Evolutionary conservation across 2,113 vertebrate genomes (phyloP), one percentile per base, ranked within the genome.

Genomic region (Indicator maculatus): DNA sequence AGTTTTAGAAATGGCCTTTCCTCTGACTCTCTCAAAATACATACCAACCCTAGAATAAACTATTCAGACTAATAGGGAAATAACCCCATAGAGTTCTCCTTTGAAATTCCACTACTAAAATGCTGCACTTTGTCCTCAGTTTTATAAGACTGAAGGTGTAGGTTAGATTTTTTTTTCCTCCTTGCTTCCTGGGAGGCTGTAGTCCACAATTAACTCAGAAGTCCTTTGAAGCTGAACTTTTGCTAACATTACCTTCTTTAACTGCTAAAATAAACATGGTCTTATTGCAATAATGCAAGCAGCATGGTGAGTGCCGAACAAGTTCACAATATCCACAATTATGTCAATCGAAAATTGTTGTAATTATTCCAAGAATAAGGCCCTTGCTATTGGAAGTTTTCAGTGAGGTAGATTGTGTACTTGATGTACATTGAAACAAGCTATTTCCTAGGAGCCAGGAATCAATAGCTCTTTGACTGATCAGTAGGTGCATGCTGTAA

Each of bases 201-300:
- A 75, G 60, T 56, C 52, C 33, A 59, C 65, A 74, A 12, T 50
- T 77, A 80, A 44, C 53, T 55, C 44, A 38, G 12, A 86, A 71
- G 27, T 60, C 58, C 65, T 90, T 91, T 88, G 79, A 88, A 93
- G 89, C n/a, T 64, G 81, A 88, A 50, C 63, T 73, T 72, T 45
- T 67, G 50, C 31, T 88, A 20, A 38, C 6, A 1, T 75, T 69
- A 66, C 56, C 53, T 71, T 66, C 47, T 83, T 78, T 58, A 75
- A 45, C 70, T 78, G 50, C 82, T 77, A 58, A 76, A 86, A 89
- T 78, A 90, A 71, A 65, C 24, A 31, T 6, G 30, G 28, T 21
- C 53, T 81, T 33, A 12, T 5, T 90, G 73, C 63, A 74, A 63
- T 36, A 16, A 16, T 36, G 24, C 10, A 12, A 30, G 56, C 33